Evolutionary conservation across 2,113 vertebrate genomes (phyloP), one percentile per base, ranked within the genome.

Genomic region (Cygnus buccinator): DNA sequence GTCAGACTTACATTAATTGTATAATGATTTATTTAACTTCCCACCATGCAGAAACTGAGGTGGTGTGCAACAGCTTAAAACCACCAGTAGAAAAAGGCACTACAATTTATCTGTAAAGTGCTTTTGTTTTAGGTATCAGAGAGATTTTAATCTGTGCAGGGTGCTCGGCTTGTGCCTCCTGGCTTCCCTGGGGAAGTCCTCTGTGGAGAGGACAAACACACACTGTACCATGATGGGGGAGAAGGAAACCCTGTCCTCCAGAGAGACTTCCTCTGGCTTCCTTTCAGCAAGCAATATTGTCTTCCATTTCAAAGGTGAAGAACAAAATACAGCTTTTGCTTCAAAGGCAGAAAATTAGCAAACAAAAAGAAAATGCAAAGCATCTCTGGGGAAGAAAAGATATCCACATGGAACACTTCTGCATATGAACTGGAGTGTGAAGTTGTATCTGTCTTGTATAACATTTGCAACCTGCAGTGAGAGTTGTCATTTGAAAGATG

Each of bases 11-110:
- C 28, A 71, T 88, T 67, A 93, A 46, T 61, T 74, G n/a, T 94
- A 67, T 83, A 72, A 96, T 54, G n/a, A 93, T 86, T 91, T 91
- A 67, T 83, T 94, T 94, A 55, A 17, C 67, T 86, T 85, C 71
- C 50, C 19, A 85, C 31, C 31, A 26, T 1, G 3, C 43, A 73
- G 50, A 39, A 76, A 16, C 28, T 78, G 73, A 74, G 59, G 26
- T 81, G 46, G 19, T 37, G 11, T 75, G 62, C 75, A 93, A 63
- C 28, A 62, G 39, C 54, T 84, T 37, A 70, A 89, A 87, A 62
- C 12, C 22, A 65, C 26, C 35, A 41, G 28, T 1, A 70, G 61
- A 29, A 73, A 67, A 92, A 84, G 26, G 31, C 37, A 46, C 39
- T 13, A 2, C 11, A 11, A 20, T n/a, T 88, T n/a, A 9, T 44